These are phyloP conservation scores for Auanema freiburgensis DNA, from an alignment of 2,888 invertebrate species.

Conservation along the genomic window DNA sequence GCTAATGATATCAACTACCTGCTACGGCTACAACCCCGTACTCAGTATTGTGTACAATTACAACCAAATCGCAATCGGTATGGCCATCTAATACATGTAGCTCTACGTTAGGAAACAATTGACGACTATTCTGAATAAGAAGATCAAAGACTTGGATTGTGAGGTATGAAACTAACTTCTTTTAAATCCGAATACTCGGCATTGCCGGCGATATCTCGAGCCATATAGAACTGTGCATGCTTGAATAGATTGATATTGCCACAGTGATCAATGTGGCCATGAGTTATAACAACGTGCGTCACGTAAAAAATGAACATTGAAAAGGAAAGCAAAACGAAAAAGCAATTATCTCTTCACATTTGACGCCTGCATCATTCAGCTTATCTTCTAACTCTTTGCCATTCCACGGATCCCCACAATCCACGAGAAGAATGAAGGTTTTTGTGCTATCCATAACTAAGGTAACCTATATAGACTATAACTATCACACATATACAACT, in stretches of 20 bases:
- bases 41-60: conserved; percentile 10
- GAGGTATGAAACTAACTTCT: not conserved
- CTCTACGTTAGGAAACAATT: too few species aligned
- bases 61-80: conserved; percentile 30
- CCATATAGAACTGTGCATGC: conserved; percentile 32
- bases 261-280: conserved; percentile 45
- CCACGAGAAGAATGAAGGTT: too few species aligned
- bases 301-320: conserved; percentile 3
- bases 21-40: conserved; percentile 17
- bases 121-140: not conserved
- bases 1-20: conserved; percentile 10
- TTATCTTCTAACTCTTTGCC: conserved; percentile 22
- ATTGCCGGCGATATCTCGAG: conserved; percentile 21
- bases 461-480: too few species aligned
- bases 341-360: conserved; percentile 10
- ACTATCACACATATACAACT: too few species aligned
- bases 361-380: conserved; percentile 5
- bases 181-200: not conserved
- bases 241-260: conserved; percentile 32
- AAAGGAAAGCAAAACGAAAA: not conserved
- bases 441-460: too few species aligned
- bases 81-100: conserved; percentile 31
- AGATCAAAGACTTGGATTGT: not conserved
- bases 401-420: conserved; percentile 42
- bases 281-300: conserved; percentile 33